Conservation (phyloP, 1,140 invertebrate genomes). For the Drosophila kohkoa region DNA sequence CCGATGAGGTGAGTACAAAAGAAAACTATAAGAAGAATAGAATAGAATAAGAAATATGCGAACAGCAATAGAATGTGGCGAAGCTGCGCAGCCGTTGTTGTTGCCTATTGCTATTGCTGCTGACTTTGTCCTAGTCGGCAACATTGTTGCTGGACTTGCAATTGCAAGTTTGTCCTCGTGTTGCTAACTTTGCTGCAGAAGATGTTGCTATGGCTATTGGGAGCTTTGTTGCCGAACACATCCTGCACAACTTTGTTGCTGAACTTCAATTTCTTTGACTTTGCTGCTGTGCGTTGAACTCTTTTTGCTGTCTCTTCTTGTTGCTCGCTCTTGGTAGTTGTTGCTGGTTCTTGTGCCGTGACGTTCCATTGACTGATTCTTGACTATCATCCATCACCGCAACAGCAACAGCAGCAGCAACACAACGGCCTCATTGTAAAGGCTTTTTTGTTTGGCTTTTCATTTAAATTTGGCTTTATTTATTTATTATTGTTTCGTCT, state of each 20-base stretch:
- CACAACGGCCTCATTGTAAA: conserved; percentile 59
- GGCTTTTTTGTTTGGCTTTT: conserved; percentile 69
- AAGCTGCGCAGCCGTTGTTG: conserved; percentile 8
- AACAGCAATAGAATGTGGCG: background rate
- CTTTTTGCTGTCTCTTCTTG: conserved; percentile 14
- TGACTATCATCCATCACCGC: conserved; percentile 50
- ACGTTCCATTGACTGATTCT: conserved; percentile 80
- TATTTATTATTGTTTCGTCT: conserved; percentile 32
- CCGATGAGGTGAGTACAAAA: conserved; percentile 68
- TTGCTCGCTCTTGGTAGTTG: conserved; percentile 29
- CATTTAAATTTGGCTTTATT: conserved; percentile 66
- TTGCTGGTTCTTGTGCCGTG: conserved; percentile 66
- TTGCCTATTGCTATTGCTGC: background rate
- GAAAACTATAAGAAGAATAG: background rate
- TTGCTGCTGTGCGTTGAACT: conserved; percentile 38
- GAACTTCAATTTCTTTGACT: conserved; percentile 22
- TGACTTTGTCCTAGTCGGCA: conserved; percentile 1
- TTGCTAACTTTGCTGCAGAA: no score
- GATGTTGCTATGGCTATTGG: background rate
- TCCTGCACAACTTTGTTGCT: conserved; percentile 25
- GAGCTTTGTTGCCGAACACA: background rate
- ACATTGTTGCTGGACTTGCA: conserved; percentile 5
- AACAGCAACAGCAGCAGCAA: conserved; percentile 43
- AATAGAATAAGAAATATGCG: background rate
- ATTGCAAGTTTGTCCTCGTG: background rate